A percentile compares a stretch with the other conserved stretches of the same genome.
Evolutionary conservation across 92 coral and sea anemone species (phyloP).

Genomic region (Meandrina meandrites): DNA sequence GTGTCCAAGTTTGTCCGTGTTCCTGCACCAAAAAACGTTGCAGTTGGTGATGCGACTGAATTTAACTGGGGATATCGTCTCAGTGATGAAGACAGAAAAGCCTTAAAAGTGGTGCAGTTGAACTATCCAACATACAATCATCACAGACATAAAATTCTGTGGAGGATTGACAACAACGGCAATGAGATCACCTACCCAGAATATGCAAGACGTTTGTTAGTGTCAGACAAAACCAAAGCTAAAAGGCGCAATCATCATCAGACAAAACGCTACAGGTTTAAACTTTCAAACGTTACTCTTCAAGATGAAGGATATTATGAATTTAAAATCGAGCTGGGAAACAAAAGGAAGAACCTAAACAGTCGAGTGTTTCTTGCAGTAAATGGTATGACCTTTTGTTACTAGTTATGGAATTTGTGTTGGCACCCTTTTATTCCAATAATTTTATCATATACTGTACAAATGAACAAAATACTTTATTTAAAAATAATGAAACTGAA

Average conservation of each 20-base stretch:
- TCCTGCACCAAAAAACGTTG: not conserved
- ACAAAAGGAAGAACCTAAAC: not conserved
- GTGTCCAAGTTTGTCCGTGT: not conserved
- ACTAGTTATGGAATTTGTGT: not conserved
- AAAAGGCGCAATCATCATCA: not conserved
- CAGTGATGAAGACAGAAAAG: not conserved
- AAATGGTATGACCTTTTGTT: not conserved
- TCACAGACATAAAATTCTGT: not conserved
- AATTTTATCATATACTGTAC: not conserved
- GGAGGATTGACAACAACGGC: not conserved
- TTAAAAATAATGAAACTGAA: too few species aligned
- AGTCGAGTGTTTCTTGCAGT: constrained; percentile 13
- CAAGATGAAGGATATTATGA: constrained; percentile 9
- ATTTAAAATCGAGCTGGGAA: not conserved
- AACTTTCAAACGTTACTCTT: not conserved
- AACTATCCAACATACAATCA: not conserved
- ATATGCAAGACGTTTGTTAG: constrained; percentile 3
- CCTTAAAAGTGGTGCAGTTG: not conserved
- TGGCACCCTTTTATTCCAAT: too few species aligned
- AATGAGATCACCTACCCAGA: not conserved
- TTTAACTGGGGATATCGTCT: constrained; percentile 23
- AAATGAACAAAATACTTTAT: too few species aligned
- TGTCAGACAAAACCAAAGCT: not conserved
- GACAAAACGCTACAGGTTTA: not conserved
- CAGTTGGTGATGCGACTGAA: not conserved